Percentiles rank a stretch among this genome's conserved stretches.
These are phyloP conservation scores for Uropsilus gracilis DNA, from an alignment of 2,113 vertebrate species.

Conservation along the genomic window DNA sequence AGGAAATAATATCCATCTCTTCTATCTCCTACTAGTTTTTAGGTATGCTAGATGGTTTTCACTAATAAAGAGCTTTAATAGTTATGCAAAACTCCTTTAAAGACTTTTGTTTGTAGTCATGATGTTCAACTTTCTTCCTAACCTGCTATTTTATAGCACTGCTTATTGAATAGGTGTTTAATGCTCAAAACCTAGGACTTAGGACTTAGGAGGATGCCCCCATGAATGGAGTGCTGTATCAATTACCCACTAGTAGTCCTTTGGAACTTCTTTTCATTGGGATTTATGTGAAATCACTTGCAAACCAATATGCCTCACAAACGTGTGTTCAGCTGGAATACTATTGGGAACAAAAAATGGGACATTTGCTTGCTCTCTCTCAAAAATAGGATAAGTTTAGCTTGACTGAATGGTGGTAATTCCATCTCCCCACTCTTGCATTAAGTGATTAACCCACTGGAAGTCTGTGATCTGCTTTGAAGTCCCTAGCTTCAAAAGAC, in stretches of 20 bases:
- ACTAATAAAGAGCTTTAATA: not conserved
- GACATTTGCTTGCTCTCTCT: not conserved
- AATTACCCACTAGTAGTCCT: not conserved
- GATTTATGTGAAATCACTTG: slow-evolving; percentile 24
- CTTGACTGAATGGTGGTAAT: slow-evolving; percentile 82
- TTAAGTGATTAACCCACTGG: slow-evolving; percentile 84
- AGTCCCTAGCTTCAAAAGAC: slow-evolving; percentile 83
- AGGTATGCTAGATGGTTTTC: not conserved
- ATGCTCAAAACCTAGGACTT: not conserved
- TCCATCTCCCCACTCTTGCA: slow-evolving; percentile 80
- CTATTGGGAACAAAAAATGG: slow-evolving; percentile 57
- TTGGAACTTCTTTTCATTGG: not conserved
- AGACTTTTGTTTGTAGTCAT: not conserved
- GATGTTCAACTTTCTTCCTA: not conserved
- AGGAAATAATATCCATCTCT: not conserved
- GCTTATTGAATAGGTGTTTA: not conserved
- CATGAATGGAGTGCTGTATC: not conserved
- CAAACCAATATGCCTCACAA: not conserved
- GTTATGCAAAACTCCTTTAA: not conserved
- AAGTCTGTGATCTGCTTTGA: slow-evolving; percentile 85
- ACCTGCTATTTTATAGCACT: not conserved
- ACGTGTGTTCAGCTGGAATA: not conserved
- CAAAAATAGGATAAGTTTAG: slow-evolving; percentile 71
- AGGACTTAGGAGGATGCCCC: not conserved
- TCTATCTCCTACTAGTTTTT: not conserved